These are phyloP conservation scores for Phytoseiulus persimilis DNA, from an alignment of 2,888 invertebrate genomes.

Conservation along the genomic window DNA sequence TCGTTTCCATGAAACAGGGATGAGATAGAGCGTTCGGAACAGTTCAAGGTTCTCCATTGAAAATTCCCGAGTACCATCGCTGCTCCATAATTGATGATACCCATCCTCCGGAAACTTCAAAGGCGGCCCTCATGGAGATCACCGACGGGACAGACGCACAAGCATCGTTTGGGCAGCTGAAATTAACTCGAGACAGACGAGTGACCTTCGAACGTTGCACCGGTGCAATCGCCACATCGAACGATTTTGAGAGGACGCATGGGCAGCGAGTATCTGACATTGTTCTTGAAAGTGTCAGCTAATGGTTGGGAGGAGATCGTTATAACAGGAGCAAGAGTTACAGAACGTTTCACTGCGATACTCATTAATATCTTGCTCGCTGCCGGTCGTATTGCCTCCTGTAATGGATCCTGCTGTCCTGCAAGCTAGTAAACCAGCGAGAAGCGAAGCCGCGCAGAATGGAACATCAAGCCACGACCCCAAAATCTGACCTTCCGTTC, in stretches of 20 bases:
- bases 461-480: too few relatives aligned
- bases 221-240: background rate
- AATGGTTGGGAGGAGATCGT: background rate
- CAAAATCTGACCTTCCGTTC: too few relatives aligned
- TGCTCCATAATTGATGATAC: background rate
- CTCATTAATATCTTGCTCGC: background rate
- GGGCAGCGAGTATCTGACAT: background rate
- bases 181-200: background rate
- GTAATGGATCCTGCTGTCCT: background rate
- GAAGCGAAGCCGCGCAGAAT: too few relatives aligned
- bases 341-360: background rate
- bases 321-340: background rate
- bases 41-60: too few relatives aligned
- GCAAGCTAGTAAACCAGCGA: background rate
- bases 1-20: too few relatives aligned
- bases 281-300: background rate
- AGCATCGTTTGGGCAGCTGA: background rate
- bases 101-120: background rate
- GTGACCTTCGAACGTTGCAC: background rate
- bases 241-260: background rate
- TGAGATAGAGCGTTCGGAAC: too few relatives aligned
- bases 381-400: background rate
- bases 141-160: background rate
- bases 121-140: background rate
- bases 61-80: background rate